Percentiles rank a stretch among this genome's conserved stretches.
Conservation (phyloP, 2,888 invertebrate genomes). For the Drosophila robusta region DNA sequence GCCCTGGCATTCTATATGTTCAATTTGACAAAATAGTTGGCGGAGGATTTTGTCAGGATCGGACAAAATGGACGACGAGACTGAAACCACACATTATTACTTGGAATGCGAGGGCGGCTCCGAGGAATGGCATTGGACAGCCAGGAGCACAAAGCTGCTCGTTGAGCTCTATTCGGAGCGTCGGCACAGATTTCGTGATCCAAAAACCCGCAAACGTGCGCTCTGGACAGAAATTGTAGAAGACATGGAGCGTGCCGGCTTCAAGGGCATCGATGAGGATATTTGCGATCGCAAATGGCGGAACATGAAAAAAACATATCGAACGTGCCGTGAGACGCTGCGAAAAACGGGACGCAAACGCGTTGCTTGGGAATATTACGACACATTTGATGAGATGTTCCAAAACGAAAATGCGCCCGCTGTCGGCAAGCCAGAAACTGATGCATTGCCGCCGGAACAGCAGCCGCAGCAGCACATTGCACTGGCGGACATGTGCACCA, state of each 20-base stretch:
- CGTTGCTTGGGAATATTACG: conserved; percentile 57
- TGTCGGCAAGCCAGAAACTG: not conserved
- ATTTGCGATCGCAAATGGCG: conserved; percentile 66
- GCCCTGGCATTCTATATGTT: conserved; percentile 14
- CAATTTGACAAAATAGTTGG: not conserved
- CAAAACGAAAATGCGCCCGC: conserved; percentile 30
- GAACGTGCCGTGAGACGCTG: conserved; percentile 55
- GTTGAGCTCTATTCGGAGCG: conserved; percentile 55
- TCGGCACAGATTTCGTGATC: conserved; percentile 50
- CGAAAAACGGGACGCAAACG: conserved; percentile 51
- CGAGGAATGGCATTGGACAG: conserved; percentile 63
- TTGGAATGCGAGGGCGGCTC: conserved; percentile 35
- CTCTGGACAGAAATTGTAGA: conserved; percentile 61
- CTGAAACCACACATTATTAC: conserved; percentile 59
- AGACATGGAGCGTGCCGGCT: conserved; percentile 53
- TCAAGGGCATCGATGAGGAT: conserved; percentile 54
- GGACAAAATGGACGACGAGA: conserved; percentile 50
- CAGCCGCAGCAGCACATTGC: conserved; percentile 6
- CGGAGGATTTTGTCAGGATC: not conserved
- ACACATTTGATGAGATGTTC: conserved; percentile 54
- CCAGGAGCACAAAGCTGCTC: conserved; percentile 51
- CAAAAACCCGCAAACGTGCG: conserved; percentile 48
- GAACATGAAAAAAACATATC: conserved; percentile 64
- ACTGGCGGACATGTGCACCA: conserved; percentile 17
- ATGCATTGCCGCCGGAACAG: conserved; percentile 9